These are phyloP conservation scores for Pseudorhiza aurosa DNA, from an alignment of 30 jellyfish, hydroid and myxozoan species.

Conservation along the genomic window DNA sequence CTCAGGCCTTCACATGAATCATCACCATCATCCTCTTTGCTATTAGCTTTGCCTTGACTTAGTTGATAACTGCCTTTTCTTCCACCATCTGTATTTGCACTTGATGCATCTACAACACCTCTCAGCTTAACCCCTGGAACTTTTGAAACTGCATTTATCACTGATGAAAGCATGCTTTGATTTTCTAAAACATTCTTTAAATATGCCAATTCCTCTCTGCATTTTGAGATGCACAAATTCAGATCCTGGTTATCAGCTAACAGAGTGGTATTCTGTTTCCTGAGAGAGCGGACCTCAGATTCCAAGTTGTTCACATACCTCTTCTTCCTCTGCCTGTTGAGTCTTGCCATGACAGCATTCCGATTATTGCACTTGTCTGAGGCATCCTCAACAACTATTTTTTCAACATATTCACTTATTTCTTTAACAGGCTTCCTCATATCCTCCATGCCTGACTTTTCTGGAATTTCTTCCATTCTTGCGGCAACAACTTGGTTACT, in stretches of 20 bases:
- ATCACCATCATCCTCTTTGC: neutral
- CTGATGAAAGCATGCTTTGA: constrained; percentile 76
- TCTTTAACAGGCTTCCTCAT: too few relatives aligned
- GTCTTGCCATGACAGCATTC: constrained; percentile 87
- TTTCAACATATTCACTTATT: too few relatives aligned
- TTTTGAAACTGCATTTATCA: constrained; percentile 66
- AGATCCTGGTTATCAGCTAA: constrained; percentile 38
- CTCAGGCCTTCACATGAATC: neutral
- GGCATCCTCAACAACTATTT: neutral
- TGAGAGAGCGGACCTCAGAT: constrained; percentile 67
- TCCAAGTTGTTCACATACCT: constrained; percentile 75
- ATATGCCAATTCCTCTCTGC: constrained; percentile 57
- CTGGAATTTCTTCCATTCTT: too few relatives aligned
- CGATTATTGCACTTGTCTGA: constrained; percentile 46
- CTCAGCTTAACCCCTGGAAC: constrained; percentile 63
- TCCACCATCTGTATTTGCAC: neutral
- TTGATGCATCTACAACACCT: constrained; percentile 29
- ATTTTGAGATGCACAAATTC: constrained; percentile 24
- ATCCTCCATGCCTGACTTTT: neutral
- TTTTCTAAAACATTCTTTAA: constrained; percentile 60
- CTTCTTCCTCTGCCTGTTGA: constrained; percentile 81
- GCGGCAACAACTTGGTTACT: too few relatives aligned
- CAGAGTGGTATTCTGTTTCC: constrained; percentile 56
- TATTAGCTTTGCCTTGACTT: neutral
- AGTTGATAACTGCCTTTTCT: neutral